Conservation (phyloP, 2,113 vertebrate genomes). For the Stercorarius parasiticus region DNA sequence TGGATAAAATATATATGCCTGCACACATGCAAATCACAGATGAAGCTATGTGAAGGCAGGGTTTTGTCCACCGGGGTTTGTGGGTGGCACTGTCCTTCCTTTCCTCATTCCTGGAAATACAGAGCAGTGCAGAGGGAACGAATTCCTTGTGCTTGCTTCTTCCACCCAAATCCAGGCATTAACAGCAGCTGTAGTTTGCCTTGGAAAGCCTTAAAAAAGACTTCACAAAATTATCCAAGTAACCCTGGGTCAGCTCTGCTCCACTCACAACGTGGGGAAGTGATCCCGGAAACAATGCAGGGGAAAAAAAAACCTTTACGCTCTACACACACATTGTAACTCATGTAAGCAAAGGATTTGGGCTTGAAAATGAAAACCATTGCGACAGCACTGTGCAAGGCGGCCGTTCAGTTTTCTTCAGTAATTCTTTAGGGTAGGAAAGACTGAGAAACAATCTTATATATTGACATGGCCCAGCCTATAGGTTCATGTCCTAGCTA, state of each 20-base stretch:
- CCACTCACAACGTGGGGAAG: background rate
- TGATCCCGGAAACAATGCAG: rapidly evolving
- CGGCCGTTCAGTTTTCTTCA: background rate
- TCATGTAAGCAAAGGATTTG: background rate
- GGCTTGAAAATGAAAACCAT: background rate
- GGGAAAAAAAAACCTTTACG: background rate
- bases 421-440: background rate
- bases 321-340: background rate
- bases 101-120: background rate
- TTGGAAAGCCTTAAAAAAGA: background rate
- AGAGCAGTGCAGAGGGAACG: background rate
- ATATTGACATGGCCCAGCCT: background rate
- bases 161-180: background rate
- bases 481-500: background rate
- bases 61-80: background rate
- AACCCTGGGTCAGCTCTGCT: background rate
- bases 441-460: background rate
- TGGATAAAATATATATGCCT: background rate
- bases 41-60: rapidly evolving
- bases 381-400: background rate
- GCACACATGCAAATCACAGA: background rate
- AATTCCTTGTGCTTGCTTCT: background rate
- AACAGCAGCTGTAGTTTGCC: background rate
- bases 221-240: background rate
- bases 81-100: background rate